Conservation (phyloP, 2,888 invertebrate species). For the Hypercompe scribonia region DNA sequence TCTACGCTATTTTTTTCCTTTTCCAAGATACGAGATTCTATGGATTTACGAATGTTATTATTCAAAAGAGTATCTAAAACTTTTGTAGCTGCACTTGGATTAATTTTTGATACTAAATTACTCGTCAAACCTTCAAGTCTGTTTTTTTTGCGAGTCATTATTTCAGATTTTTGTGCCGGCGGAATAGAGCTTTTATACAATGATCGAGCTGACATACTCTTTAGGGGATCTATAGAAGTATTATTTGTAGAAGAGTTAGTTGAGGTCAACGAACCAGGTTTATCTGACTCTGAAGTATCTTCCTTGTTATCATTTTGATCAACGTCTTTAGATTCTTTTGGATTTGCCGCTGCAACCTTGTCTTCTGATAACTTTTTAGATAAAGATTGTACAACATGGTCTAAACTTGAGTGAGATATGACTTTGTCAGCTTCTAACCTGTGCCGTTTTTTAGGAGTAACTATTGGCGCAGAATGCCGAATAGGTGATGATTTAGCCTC, state of each 20-base stretch:
- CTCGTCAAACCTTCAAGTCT: constrained; percentile 88
- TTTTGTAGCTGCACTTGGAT: constrained; percentile 84
- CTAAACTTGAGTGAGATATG: constrained; percentile 73
- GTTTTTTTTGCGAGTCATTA: constrained; percentile 88
- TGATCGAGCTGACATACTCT: constrained; percentile 83
- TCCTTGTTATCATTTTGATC: constrained; percentile 71
- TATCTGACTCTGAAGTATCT: constrained; percentile 64
- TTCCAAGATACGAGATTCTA: constrained; percentile 82
- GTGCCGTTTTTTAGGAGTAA: constrained; percentile 92
- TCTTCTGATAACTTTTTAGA: constrained; percentile 83
- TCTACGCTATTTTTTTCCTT: constrained; percentile 73
- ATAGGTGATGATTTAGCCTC: constrained; percentile 74
- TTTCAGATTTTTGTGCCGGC: constrained; percentile 84
- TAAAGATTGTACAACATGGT: constrained; percentile 82
- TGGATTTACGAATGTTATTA: constrained; percentile 83
- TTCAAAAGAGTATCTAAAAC: constrained; percentile 82
- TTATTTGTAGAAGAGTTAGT: constrained; percentile 56
- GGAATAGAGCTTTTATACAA: constrained; percentile 81
- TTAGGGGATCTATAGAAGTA: constrained; percentile 72
- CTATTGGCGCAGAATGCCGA: constrained; percentile 80
- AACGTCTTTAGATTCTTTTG: constrained; percentile 70
- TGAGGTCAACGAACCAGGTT: constrained; percentile 47
- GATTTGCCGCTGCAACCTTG: constrained; percentile 57
- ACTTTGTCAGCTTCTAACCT: constrained; percentile 88
- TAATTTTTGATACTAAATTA: constrained; percentile 88